A percentile compares a stretch with the other conserved stretches of the same genome.
phyloP scores from a whole-genome alignment of 2,113 vertebrate genomes.

The Erythrolamprus reginae region DNA sequence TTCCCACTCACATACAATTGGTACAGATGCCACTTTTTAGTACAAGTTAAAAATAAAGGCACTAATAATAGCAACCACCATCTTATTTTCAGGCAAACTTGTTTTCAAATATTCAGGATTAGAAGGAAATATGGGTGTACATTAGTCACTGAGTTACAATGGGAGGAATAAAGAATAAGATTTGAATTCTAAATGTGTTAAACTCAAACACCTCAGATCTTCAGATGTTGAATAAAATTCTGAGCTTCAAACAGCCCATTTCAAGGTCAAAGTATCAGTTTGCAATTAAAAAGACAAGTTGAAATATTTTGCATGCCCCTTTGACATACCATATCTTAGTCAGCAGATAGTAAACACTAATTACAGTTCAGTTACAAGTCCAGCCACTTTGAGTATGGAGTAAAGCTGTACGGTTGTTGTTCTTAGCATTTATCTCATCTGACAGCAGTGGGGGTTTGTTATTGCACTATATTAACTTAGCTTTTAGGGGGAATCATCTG shows the following conservation, averaged over 20 bases:
- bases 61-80: not conserved
- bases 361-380: not conserved
- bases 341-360: not conserved
- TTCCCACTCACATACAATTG: not conserved
- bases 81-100: not conserved
- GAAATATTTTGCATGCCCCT: not conserved
- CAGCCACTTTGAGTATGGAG: not conserved
- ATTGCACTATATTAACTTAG: not conserved
- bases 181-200: not conserved
- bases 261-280: not conserved
- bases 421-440: not conserved
- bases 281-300: not conserved
- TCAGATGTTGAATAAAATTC: not conserved
- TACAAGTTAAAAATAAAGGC: not conserved
- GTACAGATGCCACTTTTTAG: not conserved
- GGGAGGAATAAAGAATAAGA: not conserved
- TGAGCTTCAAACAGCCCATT: not conserved
- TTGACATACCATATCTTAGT: not conserved
- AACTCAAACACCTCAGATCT: not conserved
- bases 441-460: not conserved
- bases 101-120: not conserved
- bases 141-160: not conserved
- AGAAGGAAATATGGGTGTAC: not conserved
- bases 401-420: not conserved
- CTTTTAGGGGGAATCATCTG: not conserved